phyloP scores from a whole-genome alignment of 1,140 invertebrate species.

The Eciton burchellii region DNA sequence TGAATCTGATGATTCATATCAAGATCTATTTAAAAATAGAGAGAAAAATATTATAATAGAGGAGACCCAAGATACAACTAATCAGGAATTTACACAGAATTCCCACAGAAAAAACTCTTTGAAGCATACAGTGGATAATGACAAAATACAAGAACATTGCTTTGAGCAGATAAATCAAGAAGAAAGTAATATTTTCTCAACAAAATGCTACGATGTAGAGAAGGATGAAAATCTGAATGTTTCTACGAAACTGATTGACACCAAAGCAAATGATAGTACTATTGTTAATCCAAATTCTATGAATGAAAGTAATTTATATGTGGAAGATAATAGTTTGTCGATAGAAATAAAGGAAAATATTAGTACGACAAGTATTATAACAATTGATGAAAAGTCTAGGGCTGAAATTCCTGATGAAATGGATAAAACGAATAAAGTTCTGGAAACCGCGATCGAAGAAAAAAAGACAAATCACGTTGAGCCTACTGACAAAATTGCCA shows the following conservation, averaged over 20 bases:
- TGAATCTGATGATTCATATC: slow-evolving; percentile 42
- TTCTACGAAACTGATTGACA: background rate
- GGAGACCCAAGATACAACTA: slow-evolving; percentile 63
- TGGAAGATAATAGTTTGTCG: background rate
- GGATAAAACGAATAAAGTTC: background rate
- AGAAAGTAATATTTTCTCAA: background rate
- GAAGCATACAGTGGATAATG: background rate
- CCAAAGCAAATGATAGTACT: background rate
- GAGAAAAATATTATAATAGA: slow-evolving; percentile 56
- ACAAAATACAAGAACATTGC: background rate
- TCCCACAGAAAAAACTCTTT: background rate
- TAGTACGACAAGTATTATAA: background rate
- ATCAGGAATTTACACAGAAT: slow-evolving; percentile 8
- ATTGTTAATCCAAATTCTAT: background rate
- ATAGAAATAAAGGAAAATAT: background rate
- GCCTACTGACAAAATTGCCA: background rate
- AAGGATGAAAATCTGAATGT: slow-evolving; percentile 68
- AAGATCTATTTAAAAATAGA: slow-evolving; percentile 8
- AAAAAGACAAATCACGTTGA: background rate
- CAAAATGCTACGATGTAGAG: slow-evolving; percentile 33
- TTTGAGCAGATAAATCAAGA: slow-evolving; percentile 29
- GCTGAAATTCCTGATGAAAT: background rate
- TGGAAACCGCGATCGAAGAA: background rate
- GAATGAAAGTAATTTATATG: background rate
- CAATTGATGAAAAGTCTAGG: background rate